Evolutionary conservation across 2,113 vertebrate species (phyloP).

Genomic region (Pomatorhinus ruficollis): DNA sequence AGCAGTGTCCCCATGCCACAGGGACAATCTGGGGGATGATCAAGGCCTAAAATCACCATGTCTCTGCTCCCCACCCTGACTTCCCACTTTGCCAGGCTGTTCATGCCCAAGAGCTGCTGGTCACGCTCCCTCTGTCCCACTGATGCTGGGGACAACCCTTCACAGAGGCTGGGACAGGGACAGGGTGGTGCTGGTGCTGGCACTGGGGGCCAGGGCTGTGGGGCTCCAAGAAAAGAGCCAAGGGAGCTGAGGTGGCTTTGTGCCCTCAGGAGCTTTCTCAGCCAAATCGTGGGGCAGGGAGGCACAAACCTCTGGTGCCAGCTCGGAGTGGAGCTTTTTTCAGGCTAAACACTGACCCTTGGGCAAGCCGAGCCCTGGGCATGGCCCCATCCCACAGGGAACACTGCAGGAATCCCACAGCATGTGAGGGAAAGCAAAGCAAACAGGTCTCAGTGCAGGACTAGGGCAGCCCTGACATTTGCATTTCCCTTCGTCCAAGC

Average conservation of each 20-base stretch:
- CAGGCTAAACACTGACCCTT: not conserved
- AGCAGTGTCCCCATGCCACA: accelerated
- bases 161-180: not conserved
- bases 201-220: accelerated
- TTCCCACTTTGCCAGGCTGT: not conserved
- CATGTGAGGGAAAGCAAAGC: not conserved
- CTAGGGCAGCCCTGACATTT: not conserved
- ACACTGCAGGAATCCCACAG: not conserved
- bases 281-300: not conserved
- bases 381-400: not conserved
- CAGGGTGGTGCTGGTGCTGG: not conserved
- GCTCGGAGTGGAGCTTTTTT: not conserved
- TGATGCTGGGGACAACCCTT: accelerated
- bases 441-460: not conserved
- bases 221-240: not conserved
- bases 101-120: accelerated
- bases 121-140: not conserved
- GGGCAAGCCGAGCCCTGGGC: not conserved
- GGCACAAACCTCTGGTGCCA: not conserved
- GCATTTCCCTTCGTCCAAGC: not conserved
- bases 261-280: not conserved
- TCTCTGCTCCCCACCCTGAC: no score
- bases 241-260: not conserved
- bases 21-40: not conserved
- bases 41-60: not conserved